Conservation (phyloP, 2,113 vertebrate species). For the Leucosticte australis region DNA sequence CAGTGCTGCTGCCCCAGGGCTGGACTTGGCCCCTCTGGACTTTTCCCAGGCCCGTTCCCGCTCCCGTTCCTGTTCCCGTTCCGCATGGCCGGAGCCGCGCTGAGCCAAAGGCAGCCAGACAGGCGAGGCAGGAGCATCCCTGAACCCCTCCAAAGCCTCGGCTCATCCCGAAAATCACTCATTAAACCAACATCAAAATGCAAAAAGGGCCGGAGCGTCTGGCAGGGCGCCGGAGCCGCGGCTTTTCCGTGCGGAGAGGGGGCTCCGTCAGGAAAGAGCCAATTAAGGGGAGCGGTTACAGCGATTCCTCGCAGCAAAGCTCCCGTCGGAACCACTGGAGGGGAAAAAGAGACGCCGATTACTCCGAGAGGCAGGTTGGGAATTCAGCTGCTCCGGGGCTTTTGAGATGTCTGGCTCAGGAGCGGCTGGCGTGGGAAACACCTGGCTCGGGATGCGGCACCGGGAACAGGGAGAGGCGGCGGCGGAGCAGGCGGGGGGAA, state of each 20-base stretch:
- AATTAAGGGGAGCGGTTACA: not conserved
- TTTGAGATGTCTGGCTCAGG: not conserved
- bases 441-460: not conserved
- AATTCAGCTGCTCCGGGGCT: not conserved
- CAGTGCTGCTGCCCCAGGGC: not conserved
- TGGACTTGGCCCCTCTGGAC: not conserved
- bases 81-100: not conserved
- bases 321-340: not conserved
- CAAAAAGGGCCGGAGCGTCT: not conserved
- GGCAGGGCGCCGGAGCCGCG: not conserved
- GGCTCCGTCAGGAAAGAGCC: not conserved
- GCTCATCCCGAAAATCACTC: not conserved
- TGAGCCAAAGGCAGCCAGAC: not conserved
- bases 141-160: not conserved
- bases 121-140: not conserved
- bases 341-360: not conserved
- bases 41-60: rapidly evolving
- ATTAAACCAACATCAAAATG: not conserved
- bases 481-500: not conserved
- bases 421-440: not conserved
- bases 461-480: rapidly evolving
- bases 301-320: not conserved
- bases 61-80: not conserved
- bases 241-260: not conserved
- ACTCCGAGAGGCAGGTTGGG: not conserved